phyloP scores from a whole-genome alignment of 1,140 invertebrate species.

The Medauroidea extradentata region DNA sequence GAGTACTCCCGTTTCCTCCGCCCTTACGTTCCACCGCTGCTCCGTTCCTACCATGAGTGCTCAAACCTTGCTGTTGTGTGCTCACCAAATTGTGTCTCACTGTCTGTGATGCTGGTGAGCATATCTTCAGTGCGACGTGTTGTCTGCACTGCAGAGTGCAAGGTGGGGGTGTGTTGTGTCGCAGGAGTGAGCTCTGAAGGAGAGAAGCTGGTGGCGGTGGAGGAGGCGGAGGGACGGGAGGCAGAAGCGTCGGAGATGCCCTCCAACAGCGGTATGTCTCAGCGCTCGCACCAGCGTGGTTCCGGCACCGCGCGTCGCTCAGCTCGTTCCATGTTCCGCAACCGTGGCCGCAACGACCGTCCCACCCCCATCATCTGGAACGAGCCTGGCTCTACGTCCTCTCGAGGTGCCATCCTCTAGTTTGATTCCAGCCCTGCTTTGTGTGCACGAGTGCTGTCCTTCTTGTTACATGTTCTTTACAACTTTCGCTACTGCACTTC shows the following conservation, averaged over 20 bases:
- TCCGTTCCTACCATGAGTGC: no score
- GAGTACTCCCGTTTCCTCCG: no score
- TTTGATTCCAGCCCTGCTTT: no score
- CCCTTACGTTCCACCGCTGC: no score
- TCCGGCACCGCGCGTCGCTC: slow-evolving; percentile 19
- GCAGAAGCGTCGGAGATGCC: slow-evolving; percentile 58
- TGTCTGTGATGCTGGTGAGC: no score
- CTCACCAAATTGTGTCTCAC: no score
- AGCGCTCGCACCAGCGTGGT: slow-evolving; percentile 31
- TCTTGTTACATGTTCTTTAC: not conserved
- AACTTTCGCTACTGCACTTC: not conserved
- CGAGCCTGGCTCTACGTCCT: slow-evolving; percentile 16
- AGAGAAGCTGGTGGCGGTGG: slow-evolving; percentile 49
- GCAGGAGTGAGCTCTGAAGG: slow-evolving; percentile 54
- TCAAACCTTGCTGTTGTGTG: no score
- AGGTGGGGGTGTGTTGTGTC: not conserved
- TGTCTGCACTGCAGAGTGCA: not conserved
- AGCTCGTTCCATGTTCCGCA: slow-evolving; percentile 5
- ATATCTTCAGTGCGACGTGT: no score
- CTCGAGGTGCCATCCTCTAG: slow-evolving; percentile 1
- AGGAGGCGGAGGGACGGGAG: slow-evolving; percentile 59
- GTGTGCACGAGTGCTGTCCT: no score
- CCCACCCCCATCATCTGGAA: slow-evolving; percentile 29
- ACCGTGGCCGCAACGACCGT: slow-evolving; percentile 6
- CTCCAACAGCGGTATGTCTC: slow-evolving; percentile 46